Conservation (phyloP, 2,888 invertebrate genomes). For the Bedellia somnulentella region DNA sequence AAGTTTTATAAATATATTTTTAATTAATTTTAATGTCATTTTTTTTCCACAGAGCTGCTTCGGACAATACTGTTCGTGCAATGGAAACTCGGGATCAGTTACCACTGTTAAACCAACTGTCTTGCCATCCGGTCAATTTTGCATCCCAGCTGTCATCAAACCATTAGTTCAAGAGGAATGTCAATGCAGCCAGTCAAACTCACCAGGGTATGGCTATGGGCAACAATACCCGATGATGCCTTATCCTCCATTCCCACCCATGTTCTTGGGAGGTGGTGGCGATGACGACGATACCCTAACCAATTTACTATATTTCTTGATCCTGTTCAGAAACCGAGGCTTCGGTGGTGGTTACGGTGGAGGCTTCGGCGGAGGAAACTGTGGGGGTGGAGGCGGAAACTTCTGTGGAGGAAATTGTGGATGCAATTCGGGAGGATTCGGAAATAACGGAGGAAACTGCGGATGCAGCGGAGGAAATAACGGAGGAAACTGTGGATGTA, state of each 20-base stretch:
- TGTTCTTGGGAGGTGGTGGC: slow-evolving; percentile 13
- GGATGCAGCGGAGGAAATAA: slow-evolving; percentile 3
- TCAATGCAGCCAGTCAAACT: slow-evolving; percentile 2
- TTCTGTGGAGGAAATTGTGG: slow-evolving; percentile 4
- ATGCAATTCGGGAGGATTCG: slow-evolving; percentile 11
- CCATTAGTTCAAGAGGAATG: slow-evolving; percentile 16
- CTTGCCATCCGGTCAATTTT: too few relatives aligned
- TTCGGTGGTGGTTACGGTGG: slow-evolving; percentile 4
- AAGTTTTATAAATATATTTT: too few relatives aligned
- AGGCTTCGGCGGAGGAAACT: slow-evolving; percentile 5
- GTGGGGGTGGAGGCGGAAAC: background rate
- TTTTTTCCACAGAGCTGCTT: background rate
- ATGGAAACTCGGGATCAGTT: too few relatives aligned
- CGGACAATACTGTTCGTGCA: background rate
- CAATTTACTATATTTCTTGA: slow-evolving; percentile 22
- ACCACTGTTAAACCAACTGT: too few relatives aligned
- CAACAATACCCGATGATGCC: too few relatives aligned
- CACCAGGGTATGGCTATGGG: slow-evolving; percentile 10
- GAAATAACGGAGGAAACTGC: slow-evolving; percentile 8
- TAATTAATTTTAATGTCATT: too few relatives aligned
- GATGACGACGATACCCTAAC: slow-evolving; percentile 17
- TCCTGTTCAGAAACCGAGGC: slow-evolving; percentile 19
- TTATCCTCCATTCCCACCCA: background rate
- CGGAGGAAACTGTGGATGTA: slow-evolving; percentile 3
- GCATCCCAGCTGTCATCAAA: slow-evolving; percentile 26